Evolutionary conservation across 1,140 invertebrate species (phyloP), one percentile per base, ranked within the genome.

Genomic region (Sitophilus oryzae): DNA sequence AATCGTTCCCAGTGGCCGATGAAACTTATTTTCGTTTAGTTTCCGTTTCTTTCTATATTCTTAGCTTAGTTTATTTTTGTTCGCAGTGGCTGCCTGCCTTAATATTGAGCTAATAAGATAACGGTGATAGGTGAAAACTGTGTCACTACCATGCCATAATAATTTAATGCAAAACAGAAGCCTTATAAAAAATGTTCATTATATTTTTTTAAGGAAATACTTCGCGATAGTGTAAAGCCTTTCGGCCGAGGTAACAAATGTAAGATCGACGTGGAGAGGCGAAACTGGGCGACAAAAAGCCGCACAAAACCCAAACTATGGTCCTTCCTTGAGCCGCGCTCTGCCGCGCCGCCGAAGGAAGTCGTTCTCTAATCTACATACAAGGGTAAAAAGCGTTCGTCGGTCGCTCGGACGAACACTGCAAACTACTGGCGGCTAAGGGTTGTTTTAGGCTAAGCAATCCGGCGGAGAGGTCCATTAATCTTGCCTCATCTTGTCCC

Each of bases 391-490:
- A 64, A 64, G 42, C 48, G 49, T 62, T 55, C n/a, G n/a, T n/a
- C n/a, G n/a, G n/a, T n/a, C n/a, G 44, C 54, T 59, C 40, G 56
- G 62, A 61, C 52, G 56, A 60, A 57, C 51, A 59, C 56, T 61
- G 59, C 62, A 56, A 61, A 64, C 62, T 59, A 64, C 46, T 42
- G 52, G 54, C 56, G 59, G 55, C 60, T 52, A 42, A 61, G 60
- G 60, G 68, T 70, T 70, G 66, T 70, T 70, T 68, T 67, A 68
- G 68, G 66, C 62, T 61, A 63, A 69, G 66, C 65, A 66, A 66
- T 68, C 61, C 67, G 60, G 61, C 44, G 41, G 54, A 63, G 56
- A 61, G 63, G 62, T 68, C 68, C 68, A 70, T 70, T 70, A 70
- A 70, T 70, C 68, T 68, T 70, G 58, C 61, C 66, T 67, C 66